These are phyloP conservation scores for Scolopax rusticola DNA, from an alignment of 2,797 vertebrate genomes.

Conservation along the genomic window DNA sequence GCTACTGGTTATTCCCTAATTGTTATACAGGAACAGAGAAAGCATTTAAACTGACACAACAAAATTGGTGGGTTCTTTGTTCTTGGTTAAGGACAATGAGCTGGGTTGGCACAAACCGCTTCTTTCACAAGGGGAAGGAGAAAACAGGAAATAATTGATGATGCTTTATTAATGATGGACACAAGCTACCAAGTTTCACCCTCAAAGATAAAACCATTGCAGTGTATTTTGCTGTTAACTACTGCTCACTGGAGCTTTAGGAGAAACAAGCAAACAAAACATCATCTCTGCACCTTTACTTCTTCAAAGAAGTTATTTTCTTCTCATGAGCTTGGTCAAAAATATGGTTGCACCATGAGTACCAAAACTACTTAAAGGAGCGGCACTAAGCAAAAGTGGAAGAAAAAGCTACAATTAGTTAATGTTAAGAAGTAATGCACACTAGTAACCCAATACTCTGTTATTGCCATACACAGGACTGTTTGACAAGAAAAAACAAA, in stretches of 20 bases:
- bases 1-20: conserved; percentile 73
- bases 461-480: not conserved
- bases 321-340: not conserved
- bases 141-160: conserved; percentile 49
- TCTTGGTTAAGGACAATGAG: conserved; percentile 57
- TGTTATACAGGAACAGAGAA: conserved; percentile 43
- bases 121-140: not conserved
- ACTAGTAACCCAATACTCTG: not conserved
- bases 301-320: not conserved
- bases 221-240: not conserved
- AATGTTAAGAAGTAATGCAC: fast-evolving
- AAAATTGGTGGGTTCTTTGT: conserved; percentile 49
- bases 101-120: not conserved
- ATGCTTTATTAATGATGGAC: not conserved
- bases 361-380: not conserved
- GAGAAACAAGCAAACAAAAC: not conserved
- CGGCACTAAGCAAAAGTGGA: not conserved
- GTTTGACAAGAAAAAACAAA: not conserved
- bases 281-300: not conserved
- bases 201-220: not conserved
- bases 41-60: conserved; percentile 13
- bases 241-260: not conserved
- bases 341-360: not conserved
- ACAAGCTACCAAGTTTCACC: not conserved
- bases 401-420: not conserved